These are phyloP conservation scores for Catocala nupta DNA, from an alignment of 2,888 invertebrate species.

Conservation along the genomic window DNA sequence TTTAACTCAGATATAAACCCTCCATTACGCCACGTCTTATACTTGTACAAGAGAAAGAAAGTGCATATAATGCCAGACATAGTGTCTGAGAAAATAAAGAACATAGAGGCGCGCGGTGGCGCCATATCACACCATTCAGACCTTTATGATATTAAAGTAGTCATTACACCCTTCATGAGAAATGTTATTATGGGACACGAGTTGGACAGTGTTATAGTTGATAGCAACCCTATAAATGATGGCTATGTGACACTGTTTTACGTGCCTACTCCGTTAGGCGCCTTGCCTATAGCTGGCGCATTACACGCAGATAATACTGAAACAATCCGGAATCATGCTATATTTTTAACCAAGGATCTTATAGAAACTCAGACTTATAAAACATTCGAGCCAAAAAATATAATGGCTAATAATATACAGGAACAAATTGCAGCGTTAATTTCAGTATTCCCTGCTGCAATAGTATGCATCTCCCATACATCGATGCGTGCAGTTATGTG, in stretches of 20 bases:
- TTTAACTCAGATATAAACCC: constrained; percentile 34
- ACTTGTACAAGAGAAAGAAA: constrained; percentile 25
- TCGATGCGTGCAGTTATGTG: constrained; percentile 35
- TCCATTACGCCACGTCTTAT: constrained; percentile 12
- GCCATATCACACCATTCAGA: constrained; percentile 21
- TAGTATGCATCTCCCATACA: constrained; percentile 19
- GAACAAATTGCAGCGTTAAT: constrained; percentile 43
- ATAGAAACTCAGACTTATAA: constrained; percentile 42
- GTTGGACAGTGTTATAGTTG: constrained; percentile 50
- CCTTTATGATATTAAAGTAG: constrained; percentile 35
- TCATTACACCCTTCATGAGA: constrained; percentile 61
- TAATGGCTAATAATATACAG: constrained; percentile 44
- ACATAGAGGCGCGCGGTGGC: constrained; percentile 33
- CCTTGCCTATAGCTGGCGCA: constrained; percentile 56
- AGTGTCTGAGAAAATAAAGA: constrained; percentile 25
- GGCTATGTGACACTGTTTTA: constrained; percentile 50
- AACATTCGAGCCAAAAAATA: constrained; percentile 51
- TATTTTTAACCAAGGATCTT: constrained; percentile 46
- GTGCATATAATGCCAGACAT: neutral
- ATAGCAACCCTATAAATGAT: constrained; percentile 41
- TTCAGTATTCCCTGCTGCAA: constrained; percentile 45
- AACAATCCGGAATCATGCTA: constrained; percentile 47
- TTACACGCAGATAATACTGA: constrained; percentile 46
- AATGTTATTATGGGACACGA: constrained; percentile 42
- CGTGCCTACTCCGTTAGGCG: constrained; percentile 54